Evolutionary conservation across 2,797 vertebrate species (phyloP).

Genomic region (Nannoperca australis): DNA sequence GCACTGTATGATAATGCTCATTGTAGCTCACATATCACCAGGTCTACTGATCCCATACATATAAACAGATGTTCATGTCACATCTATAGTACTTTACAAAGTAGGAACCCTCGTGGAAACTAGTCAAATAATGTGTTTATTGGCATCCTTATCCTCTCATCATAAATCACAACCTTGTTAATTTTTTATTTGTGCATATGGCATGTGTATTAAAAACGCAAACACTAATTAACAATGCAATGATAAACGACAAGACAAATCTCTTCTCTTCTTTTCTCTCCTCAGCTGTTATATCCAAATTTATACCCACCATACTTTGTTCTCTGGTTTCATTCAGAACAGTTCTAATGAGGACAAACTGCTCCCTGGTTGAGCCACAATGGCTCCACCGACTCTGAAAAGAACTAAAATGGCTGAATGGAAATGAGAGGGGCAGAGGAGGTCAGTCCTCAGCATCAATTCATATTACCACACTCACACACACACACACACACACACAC

Average conservation of each 20-base stretch:
- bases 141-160: conserved; percentile 45
- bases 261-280: conserved; percentile 26
- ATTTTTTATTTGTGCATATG: conserved; percentile 70
- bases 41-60: conserved; percentile 38
- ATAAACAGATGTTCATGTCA: conserved; percentile 60
- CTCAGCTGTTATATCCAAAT: conserved; percentile 85
- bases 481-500: conserved; percentile 41
- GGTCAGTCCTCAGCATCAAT: conserved; percentile 87
- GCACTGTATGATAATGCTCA: conserved; percentile 76
- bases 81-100: conserved; percentile 54
- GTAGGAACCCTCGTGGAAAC: conserved; percentile 23
- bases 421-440: conserved; percentile 85
- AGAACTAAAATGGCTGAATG: conserved; percentile 87
- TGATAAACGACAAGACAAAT: conserved; percentile 58
- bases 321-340: conserved; percentile 89
- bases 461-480: conserved; percentile 85
- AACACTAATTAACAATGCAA: conserved; percentile 69
- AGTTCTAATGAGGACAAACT: conserved; percentile 95
- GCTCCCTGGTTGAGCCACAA: conserved; percentile 87
- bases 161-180: conserved; percentile 70
- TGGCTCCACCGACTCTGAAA: conserved; percentile 85
- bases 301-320: conserved; percentile 81
- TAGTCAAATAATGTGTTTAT: conserved; percentile 60
- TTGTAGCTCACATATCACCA: conserved; percentile 66
- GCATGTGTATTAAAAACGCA: conserved; percentile 66